Evolutionary conservation across 2,888 invertebrate genomes (phyloP).

Genomic region (Monopis laevigella): DNA sequence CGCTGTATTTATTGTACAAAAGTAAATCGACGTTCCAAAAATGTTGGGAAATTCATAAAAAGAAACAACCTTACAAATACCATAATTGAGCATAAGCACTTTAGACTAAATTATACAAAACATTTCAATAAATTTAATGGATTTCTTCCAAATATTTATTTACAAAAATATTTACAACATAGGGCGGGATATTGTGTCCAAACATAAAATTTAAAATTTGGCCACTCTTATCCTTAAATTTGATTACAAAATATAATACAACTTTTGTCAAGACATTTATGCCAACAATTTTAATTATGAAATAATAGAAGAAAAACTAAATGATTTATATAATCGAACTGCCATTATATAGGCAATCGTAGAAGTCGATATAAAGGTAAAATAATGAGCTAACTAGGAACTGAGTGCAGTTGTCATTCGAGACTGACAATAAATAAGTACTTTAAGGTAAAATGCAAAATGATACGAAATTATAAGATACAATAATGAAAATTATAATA

Average conservation of each 20-base stretch:
- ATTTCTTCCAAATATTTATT: slow-evolving; percentile 50
- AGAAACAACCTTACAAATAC: too few species aligned
- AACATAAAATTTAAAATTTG: slow-evolving; percentile 37
- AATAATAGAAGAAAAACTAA: too few species aligned
- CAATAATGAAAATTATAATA: too few species aligned
- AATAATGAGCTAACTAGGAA: slow-evolving; percentile 61
- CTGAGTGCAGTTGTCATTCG: slow-evolving; percentile 59
- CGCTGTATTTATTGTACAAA: too few species aligned
- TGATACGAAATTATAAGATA: too few species aligned
- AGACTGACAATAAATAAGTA: too few species aligned
- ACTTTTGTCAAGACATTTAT: too few species aligned
- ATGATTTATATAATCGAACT: neutral
- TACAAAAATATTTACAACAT: slow-evolving; percentile 62
- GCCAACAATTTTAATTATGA: too few species aligned
- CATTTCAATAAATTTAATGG: slow-evolving; percentile 35
- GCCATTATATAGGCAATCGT: slow-evolving; percentile 20
- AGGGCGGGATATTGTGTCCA: slow-evolving; percentile 28
- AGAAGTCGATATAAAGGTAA: slow-evolving; percentile 42
- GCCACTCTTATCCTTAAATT: slow-evolving; percentile 36
- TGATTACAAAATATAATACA: too few species aligned
- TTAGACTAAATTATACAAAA: slow-evolving; percentile 47
- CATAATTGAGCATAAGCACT: slow-evolving; percentile 65
- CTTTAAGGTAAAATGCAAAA: too few species aligned
- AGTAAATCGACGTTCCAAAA: too few species aligned
- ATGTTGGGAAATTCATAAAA: too few species aligned